Percentiles rank a stretch among this genome's conserved stretches.
These are phyloP conservation scores for Proteles cristata DNA, from an alignment of 2,113 vertebrate species.

Conservation along the genomic window DNA sequence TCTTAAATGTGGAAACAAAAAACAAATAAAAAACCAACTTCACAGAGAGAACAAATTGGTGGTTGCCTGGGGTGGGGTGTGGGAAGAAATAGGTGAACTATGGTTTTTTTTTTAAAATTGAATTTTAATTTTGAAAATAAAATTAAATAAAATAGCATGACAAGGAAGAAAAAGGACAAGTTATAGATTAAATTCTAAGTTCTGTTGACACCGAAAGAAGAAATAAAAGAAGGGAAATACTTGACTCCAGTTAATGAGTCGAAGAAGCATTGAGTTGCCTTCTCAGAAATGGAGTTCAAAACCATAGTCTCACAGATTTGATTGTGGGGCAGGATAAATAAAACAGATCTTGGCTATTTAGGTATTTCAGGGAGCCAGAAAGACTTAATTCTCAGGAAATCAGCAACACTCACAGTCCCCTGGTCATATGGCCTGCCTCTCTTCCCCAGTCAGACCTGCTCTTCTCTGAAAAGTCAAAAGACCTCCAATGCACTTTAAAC, in stretches of 20 bases:
- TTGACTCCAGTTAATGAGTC: neutral
- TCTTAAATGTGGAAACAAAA: neutral
- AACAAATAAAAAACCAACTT: neutral
- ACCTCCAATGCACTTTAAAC: neutral
- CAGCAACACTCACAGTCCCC: neutral
- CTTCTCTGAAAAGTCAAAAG: neutral
- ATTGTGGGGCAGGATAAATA: neutral
- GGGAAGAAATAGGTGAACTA: neutral
- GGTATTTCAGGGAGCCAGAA: neutral
- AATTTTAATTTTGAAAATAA: neutral
- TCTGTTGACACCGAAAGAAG: neutral
- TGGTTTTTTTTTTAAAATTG: neutral
- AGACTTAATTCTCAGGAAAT: neutral
- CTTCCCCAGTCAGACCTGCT: neutral
- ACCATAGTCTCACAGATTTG: neutral
- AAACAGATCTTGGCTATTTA: neutral
- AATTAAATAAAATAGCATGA: neutral
- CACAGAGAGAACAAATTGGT: neutral
- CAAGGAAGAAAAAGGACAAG: neutral
- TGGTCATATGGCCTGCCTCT: neutral
- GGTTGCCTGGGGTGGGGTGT: neutral
- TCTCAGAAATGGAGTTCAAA: neutral
- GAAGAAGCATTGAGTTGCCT: neutral
- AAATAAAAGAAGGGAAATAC: neutral
- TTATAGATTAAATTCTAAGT: neutral